Conservation (phyloP, 2,113 vertebrate species). For the Eolophus roseicapilla region DNA sequence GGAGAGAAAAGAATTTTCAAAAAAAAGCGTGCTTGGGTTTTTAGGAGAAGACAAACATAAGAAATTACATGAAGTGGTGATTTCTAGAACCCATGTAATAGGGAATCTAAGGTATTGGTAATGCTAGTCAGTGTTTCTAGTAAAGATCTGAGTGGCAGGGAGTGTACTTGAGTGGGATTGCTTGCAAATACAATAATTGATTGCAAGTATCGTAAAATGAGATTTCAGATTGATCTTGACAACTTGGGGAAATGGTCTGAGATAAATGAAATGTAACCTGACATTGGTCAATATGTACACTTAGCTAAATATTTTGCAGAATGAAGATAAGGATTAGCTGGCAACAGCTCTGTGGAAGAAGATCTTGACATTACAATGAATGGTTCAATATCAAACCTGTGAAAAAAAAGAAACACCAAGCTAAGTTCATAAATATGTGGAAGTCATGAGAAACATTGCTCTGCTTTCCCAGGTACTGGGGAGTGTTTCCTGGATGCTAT, state of each 20-base stretch:
- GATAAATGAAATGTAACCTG: not conserved
- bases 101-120: not conserved
- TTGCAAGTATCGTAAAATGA: not conserved
- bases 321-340: not conserved
- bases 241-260: not conserved
- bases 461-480: not conserved
- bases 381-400: not conserved
- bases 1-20: not conserved
- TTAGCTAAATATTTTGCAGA: not conserved
- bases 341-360: not conserved
- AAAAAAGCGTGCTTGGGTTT: not conserved
- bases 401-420: not conserved
- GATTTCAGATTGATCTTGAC: not conserved
- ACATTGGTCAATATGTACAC: not conserved
- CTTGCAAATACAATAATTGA: not conserved
- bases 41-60: not conserved
- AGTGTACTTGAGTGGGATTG: not conserved
- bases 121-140: not conserved
- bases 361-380: not conserved
- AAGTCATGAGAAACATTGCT: not conserved
- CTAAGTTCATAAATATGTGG: not conserved
- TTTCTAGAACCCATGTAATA: not conserved
- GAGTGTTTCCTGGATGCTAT: not conserved
- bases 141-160: not conserved
- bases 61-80: not conserved